Percentiles rank a stretch among this genome's conserved stretches.
phyloP scores from a whole-genome alignment of 2,888 invertebrate species.

The Halictus ligatus region DNA sequence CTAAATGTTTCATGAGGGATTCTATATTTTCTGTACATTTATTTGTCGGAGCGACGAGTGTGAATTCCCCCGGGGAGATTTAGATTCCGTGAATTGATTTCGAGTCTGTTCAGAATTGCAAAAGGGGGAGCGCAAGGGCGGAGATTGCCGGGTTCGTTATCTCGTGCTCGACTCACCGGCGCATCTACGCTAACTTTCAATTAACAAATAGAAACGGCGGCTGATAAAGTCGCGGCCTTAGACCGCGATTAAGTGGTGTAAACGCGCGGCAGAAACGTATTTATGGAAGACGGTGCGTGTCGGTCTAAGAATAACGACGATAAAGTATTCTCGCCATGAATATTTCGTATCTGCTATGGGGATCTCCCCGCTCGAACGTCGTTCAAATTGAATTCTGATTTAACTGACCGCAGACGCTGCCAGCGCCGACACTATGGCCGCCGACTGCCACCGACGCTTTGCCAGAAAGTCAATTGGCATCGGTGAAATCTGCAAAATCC shows the following conservation, averaged over 20 bases:
- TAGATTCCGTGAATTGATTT: background rate
- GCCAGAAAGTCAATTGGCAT: no score
- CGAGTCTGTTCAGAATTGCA: background rate
- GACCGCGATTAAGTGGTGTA: background rate
- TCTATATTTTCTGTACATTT: background rate
- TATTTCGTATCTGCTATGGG: constrained; percentile 62
- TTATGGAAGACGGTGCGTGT: constrained; percentile 47
- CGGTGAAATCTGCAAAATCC: background rate
- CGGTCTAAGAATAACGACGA: constrained; percentile 58
- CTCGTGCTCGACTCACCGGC: background rate
- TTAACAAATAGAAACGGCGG: background rate
- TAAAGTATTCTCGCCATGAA: constrained; percentile 63
- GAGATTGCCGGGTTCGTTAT: background rate
- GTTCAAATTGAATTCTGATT: constrained; percentile 81
- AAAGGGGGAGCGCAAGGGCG: background rate
- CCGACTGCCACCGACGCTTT: no score
- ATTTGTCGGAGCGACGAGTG: background rate
- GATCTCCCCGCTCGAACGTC: constrained; percentile 68
- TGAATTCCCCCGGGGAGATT: no score
- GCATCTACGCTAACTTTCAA: background rate
- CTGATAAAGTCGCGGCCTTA: background rate
- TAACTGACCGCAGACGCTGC: constrained; percentile 66
- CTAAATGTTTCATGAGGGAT: background rate
- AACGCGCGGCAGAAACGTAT: constrained; percentile 27
- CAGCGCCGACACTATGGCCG: constrained; percentile 17